These are phyloP conservation scores for Neofelis nebulosa DNA, from an alignment of 2,113 vertebrate genomes.

Conservation along the genomic window DNA sequence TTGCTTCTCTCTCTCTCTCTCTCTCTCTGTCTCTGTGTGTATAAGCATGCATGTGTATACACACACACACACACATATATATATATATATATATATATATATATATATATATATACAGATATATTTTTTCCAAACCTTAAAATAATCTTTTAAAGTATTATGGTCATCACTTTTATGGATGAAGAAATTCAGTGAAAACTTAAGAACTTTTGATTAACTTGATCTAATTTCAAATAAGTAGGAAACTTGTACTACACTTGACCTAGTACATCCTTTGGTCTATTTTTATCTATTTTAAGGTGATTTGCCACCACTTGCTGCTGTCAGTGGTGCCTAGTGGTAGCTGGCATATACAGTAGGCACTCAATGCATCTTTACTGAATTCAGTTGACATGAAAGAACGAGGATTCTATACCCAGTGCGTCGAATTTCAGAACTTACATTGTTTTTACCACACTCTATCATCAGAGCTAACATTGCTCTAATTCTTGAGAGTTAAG, in stretches of 20 bases:
- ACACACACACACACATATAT: not conserved
- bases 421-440: not conserved
- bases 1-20: not conserved
- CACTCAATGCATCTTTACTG: not conserved
- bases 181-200: not conserved
- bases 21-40: not conserved
- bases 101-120: not conserved
- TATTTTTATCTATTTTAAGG: conserved; percentile 5
- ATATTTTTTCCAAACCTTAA: not conserved
- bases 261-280: not conserved
- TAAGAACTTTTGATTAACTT: not conserved
- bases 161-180: not conserved
- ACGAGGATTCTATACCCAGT: not conserved
- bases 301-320: not conserved
- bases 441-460: not conserved
- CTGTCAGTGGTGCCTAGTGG: not conserved
- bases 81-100: not conserved
- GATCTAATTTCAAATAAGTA: not conserved
- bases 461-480: not conserved
- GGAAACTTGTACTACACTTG: not conserved
- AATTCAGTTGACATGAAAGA: not conserved
- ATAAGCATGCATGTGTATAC: not conserved
- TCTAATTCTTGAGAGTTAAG: not conserved
- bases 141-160: not conserved
- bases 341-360: not conserved